These are phyloP conservation scores for Diachrysia chrysitis DNA, from an alignment of 2,888 invertebrate species.

Conservation along the genomic window DNA sequence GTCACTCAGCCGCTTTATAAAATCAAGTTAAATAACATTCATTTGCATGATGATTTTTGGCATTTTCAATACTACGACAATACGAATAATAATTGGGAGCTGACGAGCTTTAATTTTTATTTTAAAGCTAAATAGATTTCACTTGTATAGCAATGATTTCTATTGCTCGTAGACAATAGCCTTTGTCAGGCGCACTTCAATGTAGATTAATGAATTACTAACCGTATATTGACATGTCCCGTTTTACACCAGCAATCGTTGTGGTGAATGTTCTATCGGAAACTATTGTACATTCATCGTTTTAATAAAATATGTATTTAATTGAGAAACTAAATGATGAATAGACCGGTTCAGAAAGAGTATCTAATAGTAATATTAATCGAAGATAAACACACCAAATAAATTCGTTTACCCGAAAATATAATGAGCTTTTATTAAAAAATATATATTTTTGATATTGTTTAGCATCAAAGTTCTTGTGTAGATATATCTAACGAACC, in stretches of 20 bases:
- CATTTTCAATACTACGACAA: background rate
- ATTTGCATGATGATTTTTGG: slow-evolving; percentile 15
- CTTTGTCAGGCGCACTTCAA: slow-evolving; percentile 32
- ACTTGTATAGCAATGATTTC: slow-evolving; percentile 23
- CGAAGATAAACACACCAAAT: background rate
- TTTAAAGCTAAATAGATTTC: slow-evolving; percentile 16
- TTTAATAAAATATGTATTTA: background rate
- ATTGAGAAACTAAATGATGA: background rate
- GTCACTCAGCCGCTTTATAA: slow-evolving; percentile 22
- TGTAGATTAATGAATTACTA: slow-evolving; percentile 41
- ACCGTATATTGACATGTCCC: slow-evolving; percentile 17
- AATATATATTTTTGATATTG: too few relatives aligned
- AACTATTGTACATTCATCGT: slow-evolving; percentile 24
- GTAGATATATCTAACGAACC: too few relatives aligned
- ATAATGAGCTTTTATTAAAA: too few relatives aligned
- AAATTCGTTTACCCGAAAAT: too few relatives aligned
- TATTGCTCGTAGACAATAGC: slow-evolving; percentile 35
- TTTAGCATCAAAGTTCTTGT: too few relatives aligned
- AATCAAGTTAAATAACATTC: slow-evolving; percentile 3
- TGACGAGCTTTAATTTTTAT: background rate
- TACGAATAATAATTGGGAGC: slow-evolving; percentile 12
- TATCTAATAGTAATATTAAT: background rate
- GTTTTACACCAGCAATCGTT: slow-evolving; percentile 23
- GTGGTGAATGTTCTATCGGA: slow-evolving; percentile 14
- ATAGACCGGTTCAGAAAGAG: background rate